phyloP scores from a whole-genome alignment of 2,797 vertebrate genomes.

The Tangara arthus region DNA sequence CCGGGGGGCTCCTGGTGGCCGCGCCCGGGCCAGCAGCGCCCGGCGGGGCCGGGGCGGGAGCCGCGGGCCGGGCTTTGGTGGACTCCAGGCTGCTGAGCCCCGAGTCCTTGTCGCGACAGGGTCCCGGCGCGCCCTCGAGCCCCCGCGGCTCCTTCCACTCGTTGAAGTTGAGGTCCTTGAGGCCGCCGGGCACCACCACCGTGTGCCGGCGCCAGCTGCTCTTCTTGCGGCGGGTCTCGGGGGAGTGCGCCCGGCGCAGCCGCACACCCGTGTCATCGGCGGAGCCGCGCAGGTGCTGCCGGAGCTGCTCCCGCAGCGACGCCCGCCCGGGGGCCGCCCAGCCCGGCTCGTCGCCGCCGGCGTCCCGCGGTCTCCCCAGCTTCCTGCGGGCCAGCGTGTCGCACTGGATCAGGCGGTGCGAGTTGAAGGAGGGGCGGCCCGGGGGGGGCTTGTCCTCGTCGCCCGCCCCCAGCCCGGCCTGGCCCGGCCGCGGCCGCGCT shows the following conservation, averaged over 20 bases:
- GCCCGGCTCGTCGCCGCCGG: conserved; percentile 15
- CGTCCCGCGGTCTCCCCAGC: conserved; percentile 71
- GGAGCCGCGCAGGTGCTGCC: conserved; percentile 75
- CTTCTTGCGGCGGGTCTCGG: conserved; percentile 87
- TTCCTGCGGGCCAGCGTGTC: conserved; percentile 93
- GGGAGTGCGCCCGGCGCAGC: conserved; percentile 86
- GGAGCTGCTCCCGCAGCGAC: conserved; percentile 74
- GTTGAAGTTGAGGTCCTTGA: conserved; percentile 83
- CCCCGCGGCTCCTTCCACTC: conserved; percentile 75
- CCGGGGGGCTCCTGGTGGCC: not conserved
- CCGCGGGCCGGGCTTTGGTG: conserved; percentile 71
- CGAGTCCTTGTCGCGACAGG: conserved; percentile 68
- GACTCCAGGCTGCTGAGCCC: conserved; percentile 81
- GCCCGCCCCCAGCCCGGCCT: not conserved
- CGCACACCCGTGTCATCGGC: conserved; percentile 80
- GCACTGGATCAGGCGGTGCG: conserved; percentile 92
- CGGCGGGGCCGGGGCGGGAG: not conserved
- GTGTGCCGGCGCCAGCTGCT: conserved; percentile 94
- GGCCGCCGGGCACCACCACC: conserved; percentile 83
- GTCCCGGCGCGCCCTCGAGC: not conserved
- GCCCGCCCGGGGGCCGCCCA: conserved; percentile 55
- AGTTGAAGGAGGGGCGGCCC: conserved; percentile 84
- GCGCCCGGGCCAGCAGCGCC: fast-evolving
- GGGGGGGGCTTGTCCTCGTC: not conserved
- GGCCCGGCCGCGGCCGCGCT: not conserved